These are phyloP conservation scores for Benitochromis conjunctus DNA, from an alignment of 2,113 vertebrate genomes.

Conservation along the genomic window DNA sequence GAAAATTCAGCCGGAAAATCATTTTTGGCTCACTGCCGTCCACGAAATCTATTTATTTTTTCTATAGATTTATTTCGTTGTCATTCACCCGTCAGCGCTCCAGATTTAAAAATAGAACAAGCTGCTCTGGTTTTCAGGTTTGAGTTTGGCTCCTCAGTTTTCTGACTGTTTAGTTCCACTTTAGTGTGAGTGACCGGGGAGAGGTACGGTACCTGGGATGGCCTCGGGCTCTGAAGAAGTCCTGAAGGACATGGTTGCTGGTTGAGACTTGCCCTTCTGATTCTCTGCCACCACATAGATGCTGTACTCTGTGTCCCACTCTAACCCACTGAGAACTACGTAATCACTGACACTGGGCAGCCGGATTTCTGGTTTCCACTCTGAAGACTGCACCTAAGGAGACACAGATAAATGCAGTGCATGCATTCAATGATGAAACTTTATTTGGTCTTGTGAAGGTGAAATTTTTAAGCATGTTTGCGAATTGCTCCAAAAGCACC, in stretches of 20 bases:
- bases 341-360: conserved; percentile 83
- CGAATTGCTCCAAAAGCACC: background rate
- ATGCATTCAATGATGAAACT: background rate
- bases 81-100: conserved; percentile 26
- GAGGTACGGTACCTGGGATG: conserved; percentile 85
- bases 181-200: background rate
- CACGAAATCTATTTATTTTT: conserved; percentile 26
- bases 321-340: conserved; percentile 80
- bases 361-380: conserved; percentile 92
- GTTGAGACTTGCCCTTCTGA: conserved; percentile 88
- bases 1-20: conserved; percentile 50
- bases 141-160: conserved; percentile 44
- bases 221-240: conserved; percentile 84
- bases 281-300: conserved; percentile 92
- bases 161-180: conserved; percentile 13
- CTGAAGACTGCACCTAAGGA: conserved; percentile 74
- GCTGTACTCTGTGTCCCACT: conserved; percentile 93
- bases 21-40: conserved; percentile 2
- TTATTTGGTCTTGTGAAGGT: background rate
- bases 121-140: conserved; percentile 8
- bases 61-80: conserved; percentile 32
- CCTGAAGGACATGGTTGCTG: conserved; percentile 81
- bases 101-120: conserved; percentile 15
- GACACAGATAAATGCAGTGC: background rate
- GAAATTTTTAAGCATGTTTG: background rate